Percentiles rank a stretch among this genome's conserved stretches.
These are phyloP conservation scores for Sebastes hubbsi DNA, from an alignment of 2,797 vertebrate species.

Conservation along the genomic window DNA sequence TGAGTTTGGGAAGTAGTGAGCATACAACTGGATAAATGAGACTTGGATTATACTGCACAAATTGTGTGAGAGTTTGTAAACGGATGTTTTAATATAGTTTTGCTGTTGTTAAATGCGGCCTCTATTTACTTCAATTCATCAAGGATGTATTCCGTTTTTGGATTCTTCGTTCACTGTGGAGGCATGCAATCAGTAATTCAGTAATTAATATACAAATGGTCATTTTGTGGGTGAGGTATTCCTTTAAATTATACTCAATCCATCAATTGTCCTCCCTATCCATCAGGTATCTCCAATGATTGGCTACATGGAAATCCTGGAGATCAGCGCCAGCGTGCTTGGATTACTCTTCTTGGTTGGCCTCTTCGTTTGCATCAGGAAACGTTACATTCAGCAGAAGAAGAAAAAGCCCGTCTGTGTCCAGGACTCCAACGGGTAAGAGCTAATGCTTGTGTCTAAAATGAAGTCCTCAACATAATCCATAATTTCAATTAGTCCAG, in stretches of 20 bases:
- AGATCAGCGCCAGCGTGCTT: slow-evolving; percentile 79
- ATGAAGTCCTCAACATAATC: background rate
- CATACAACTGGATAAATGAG: too few species aligned
- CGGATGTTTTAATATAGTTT: too few species aligned
- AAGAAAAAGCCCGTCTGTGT: slow-evolving; percentile 87
- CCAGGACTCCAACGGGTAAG: slow-evolving; percentile 89
- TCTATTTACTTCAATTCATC: too few species aligned
- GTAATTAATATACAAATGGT: background rate
- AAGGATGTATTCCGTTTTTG: fast-evolving
- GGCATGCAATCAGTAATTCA: too few species aligned
- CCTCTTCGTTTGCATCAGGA: slow-evolving; percentile 79
- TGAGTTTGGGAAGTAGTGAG: too few species aligned
- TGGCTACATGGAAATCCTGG: slow-evolving; percentile 84
- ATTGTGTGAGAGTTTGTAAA: too few species aligned
- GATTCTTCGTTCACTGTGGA: too few species aligned
- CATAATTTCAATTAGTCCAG: background rate
- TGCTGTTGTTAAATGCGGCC: too few species aligned
- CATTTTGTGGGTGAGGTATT: background rate
- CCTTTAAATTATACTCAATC: background rate
- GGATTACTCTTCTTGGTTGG: slow-evolving; percentile 74
- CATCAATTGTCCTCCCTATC: background rate
- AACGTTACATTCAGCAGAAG: slow-evolving; percentile 78
- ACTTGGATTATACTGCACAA: too few species aligned
- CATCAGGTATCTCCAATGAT: slow-evolving; percentile 46
- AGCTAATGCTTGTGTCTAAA: background rate